A percentile compares a stretch with the other conserved stretches of the same genome.
These are phyloP conservation scores for Epinotia ramella DNA, from an alignment of 2,888 invertebrate genomes.

Conservation along the genomic window DNA sequence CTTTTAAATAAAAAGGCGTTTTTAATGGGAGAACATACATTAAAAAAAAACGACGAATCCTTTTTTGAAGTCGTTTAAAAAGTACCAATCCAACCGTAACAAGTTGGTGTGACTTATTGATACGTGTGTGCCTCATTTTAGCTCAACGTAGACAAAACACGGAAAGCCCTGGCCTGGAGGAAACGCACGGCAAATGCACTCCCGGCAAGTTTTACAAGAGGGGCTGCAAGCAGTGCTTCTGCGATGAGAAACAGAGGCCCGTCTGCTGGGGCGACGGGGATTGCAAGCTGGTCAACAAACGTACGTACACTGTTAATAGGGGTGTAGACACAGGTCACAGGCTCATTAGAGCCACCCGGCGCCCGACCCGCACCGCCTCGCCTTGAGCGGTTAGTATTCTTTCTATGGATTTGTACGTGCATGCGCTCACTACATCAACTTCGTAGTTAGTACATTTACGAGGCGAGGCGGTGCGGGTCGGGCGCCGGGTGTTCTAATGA, in stretches of 20 bases:
- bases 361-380: no score
- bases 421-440: no score
- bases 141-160: not conserved
- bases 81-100: not conserved
- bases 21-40: no score
- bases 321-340: no score
- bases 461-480: no score
- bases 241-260: not conserved
- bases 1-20: no score
- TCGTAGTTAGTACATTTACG: no score
- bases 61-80: no score
- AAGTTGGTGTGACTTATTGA: not conserved
- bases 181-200: not conserved
- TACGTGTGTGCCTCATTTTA: not conserved
- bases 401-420: no score
- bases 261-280: not conserved
- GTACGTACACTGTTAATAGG: not conserved
- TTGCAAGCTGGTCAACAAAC: slow-evolving; percentile 7
- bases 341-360: no score
- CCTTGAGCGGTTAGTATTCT: no score
- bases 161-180: not conserved
- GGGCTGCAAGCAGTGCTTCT: slow-evolving; percentile 20
- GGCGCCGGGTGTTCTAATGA: no score
- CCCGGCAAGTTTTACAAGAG: slow-evolving; percentile 23
- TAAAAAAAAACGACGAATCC: not conserved